These are phyloP conservation scores for Sepioteuthis lessoniana DNA, from an alignment of 2,888 invertebrate species.

Conservation along the genomic window DNA sequence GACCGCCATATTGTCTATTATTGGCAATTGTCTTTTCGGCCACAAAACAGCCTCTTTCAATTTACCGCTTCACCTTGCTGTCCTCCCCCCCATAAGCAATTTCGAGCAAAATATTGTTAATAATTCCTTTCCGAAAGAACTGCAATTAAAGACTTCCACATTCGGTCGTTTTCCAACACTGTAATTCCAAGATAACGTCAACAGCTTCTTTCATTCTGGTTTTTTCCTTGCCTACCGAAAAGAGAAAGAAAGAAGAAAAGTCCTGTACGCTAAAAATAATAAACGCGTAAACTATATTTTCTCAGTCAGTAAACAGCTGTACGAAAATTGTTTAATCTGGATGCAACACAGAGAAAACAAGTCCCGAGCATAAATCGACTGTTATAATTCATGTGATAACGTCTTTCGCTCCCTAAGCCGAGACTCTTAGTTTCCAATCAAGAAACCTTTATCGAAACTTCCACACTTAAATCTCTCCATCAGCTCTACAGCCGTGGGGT, in stretches of 20 bases:
- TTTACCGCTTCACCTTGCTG: neutral
- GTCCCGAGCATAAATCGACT: too few species aligned
- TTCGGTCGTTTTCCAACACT: neutral
- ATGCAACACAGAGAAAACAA: neutral
- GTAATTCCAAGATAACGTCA: neutral
- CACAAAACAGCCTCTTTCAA: too few species aligned
- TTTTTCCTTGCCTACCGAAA: neutral
- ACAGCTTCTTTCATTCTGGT: neutral
- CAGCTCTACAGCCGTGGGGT: too few species aligned
- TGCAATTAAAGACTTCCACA: neutral
- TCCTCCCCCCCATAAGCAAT: neutral
- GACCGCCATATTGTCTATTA: neutral
- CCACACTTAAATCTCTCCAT: too few species aligned
- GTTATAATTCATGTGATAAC: too few species aligned
- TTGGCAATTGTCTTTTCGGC: conserved; percentile 11
- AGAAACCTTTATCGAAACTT: too few species aligned
- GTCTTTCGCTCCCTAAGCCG: too few species aligned
- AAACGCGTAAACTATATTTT: neutral
- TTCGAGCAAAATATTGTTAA: conserved; percentile 10
- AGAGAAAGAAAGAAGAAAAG: neutral
- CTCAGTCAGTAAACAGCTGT: neutral
- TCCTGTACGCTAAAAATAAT: neutral
- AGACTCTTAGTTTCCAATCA: too few species aligned
- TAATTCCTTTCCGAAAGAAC: neutral
- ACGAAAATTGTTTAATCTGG: neutral